Evolutionary conservation across 37 sponge, comb jelly and placozoan species (phyloP).

Genomic region (Aphrocallistes beatrix): DNA sequence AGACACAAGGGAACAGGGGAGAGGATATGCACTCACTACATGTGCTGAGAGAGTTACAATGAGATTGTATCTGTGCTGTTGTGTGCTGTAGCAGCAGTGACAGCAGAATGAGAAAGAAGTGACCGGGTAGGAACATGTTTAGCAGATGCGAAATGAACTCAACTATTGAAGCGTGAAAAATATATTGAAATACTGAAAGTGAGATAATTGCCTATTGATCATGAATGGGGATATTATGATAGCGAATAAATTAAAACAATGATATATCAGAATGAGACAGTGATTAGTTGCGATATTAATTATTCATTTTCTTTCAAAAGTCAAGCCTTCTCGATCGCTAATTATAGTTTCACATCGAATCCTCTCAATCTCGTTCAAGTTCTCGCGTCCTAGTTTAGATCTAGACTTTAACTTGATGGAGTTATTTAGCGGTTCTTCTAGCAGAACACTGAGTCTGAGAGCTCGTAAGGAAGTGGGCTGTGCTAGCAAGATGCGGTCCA

Average conservation of each 20-base stretch:
- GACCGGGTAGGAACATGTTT: neutral
- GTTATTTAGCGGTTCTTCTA: neutral
- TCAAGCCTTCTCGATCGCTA: neutral
- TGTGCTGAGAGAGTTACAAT: neutral
- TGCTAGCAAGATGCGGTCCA: neutral
- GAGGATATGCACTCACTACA: neutral
- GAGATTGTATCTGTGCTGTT: neutral
- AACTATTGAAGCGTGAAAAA: neutral
- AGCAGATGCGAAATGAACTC: neutral
- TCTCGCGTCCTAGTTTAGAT: neutral
- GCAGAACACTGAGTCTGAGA: neutral
- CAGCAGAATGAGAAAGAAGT: neutral
- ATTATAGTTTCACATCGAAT: neutral
- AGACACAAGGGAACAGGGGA: neutral
- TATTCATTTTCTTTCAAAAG: neutral
- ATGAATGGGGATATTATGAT: too few relatives aligned
- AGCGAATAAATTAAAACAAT: neutral
- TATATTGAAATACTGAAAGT: neutral
- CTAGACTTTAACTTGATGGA: neutral
- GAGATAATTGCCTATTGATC: too few relatives aligned
- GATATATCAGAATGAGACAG: neutral
- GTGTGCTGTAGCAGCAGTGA: neutral
- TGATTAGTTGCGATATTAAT: neutral
- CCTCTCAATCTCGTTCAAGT: neutral
- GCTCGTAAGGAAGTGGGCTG: constrained; percentile 4